Evolutionary conservation across 35 echinoderm and acorn worm species (phyloP).

Genomic region (Nesometra sesokonis): DNA sequence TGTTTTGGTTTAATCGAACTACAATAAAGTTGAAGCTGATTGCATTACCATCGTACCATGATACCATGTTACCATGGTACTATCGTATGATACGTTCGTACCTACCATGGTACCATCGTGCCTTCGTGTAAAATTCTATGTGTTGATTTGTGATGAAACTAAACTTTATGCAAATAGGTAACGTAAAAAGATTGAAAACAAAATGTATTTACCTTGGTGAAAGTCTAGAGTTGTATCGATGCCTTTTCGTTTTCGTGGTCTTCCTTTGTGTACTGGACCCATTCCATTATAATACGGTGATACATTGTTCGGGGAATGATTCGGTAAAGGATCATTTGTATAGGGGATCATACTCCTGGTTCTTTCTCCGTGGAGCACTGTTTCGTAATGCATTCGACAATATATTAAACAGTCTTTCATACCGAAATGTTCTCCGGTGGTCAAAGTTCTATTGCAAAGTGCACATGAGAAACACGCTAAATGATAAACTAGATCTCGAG

Average conservation of each 20-base stretch:
- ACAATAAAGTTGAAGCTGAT: no score
- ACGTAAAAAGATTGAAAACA: no score
- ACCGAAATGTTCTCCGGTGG: slow-evolving; percentile 85
- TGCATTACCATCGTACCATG: no score
- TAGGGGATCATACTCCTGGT: slow-evolving; percentile 5
- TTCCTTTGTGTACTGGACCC: slow-evolving; percentile 67
- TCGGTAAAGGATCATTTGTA: slow-evolving; percentile 7
- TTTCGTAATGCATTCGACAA: slow-evolving; percentile 90
- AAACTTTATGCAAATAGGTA: no score
- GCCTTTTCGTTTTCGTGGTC: slow-evolving; percentile 78
- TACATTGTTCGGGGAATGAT: slow-evolving; percentile 9
- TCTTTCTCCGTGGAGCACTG: slow-evolving; percentile 2
- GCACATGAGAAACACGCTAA: slow-evolving; percentile 86
- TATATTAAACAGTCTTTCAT: slow-evolving; percentile 85
- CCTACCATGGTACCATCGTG: no score
- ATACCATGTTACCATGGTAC: no score
- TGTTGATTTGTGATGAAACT: no score
- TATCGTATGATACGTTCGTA: no score
- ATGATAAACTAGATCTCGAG: slow-evolving; percentile 78
- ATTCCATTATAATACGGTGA: slow-evolving; percentile 48
- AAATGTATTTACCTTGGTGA: slow-evolving; percentile 39
- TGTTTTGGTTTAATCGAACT: no score
- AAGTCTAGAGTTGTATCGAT: slow-evolving; percentile 45
- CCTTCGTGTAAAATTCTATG: no score
- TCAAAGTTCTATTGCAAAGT: slow-evolving; percentile 58